These are phyloP conservation scores for Rhinichthys klamathensis DNA, from an alignment of 2,113 vertebrate genomes.

Conservation along the genomic window DNA sequence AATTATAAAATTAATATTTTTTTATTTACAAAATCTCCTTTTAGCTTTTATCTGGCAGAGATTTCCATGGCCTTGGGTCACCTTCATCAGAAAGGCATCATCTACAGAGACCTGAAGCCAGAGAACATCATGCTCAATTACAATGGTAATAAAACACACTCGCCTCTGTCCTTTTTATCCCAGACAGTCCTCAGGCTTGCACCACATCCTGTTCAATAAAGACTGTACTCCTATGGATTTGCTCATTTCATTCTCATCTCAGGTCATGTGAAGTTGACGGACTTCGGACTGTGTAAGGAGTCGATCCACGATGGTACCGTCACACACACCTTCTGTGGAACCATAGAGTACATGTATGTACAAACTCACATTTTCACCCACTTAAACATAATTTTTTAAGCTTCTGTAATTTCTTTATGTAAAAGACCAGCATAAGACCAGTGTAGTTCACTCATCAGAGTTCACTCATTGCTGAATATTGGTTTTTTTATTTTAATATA, in stretches of 20 bases:
- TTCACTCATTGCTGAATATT: not conserved
- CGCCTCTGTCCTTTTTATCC: not conserved
- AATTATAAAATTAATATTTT: not conserved
- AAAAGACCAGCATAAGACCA: not conserved
- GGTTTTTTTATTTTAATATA: not conserved
- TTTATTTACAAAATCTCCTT: not conserved
- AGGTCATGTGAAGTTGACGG: conserved; percentile 96
- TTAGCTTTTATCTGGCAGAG: conserved; percentile 97
- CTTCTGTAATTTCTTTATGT: not conserved
- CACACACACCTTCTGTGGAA: conserved; percentile 97
- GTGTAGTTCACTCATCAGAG: not conserved
- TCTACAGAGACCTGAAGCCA: conserved; percentile 97
- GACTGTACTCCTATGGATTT: not conserved
- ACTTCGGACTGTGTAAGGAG: conserved; percentile 97
- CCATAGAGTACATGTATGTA: conserved; percentile 97
- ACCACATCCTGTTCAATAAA: not conserved
- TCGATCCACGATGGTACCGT: conserved; percentile 96
- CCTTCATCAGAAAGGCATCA: conserved; percentile 98
- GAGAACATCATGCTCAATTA: conserved; percentile 99
- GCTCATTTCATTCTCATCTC: conserved; percentile 39
- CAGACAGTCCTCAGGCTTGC: not conserved
- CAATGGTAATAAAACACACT: conserved; percentile 78
- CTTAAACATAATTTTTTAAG: not conserved
- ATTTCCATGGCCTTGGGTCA: conserved; percentile 98
- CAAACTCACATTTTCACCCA: not conserved